Base-by-base conservation (phyloP, 2,113 vertebrate species). In the Cavia aperea region DNA sequence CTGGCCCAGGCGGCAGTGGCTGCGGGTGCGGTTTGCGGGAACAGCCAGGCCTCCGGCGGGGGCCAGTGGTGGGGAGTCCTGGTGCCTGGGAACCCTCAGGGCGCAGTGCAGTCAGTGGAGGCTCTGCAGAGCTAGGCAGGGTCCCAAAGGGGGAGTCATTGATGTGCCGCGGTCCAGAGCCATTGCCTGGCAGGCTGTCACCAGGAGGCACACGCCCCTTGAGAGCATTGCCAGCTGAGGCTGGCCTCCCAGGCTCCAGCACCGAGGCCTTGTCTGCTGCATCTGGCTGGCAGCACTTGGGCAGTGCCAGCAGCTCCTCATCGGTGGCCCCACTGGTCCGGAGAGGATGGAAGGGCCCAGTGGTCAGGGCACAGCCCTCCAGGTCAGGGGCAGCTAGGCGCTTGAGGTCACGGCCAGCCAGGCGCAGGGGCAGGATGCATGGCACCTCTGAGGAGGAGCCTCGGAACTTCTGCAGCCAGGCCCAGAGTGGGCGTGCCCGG, bases 391-490 rank as follows among this genome's bases (percentile, higher is more conserved):
- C 98, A 54, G 98, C 98, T 84, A 99, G 97, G 90, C 97, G 97
- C 95, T 99, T 99, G 82, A 99, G 98, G 96, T 99, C 99, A 29
- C 98, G 98, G 21, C 98, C 98, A 0, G 97, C 98, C 95, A 99
- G 96, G 89, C 95, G 98, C 0, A 97, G 93, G 0, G 99, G 99
- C 68, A 99, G 97, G 60, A 98, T 97, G 96, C 99, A 99, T 96
- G 98, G 99, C 39, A 99, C 97, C 88, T 99, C 98, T 0, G 99
- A 99, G 24, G 99, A 99, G 1, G 99, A 99, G 5, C 99, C 99
- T 83, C 99, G 99, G 95, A 99, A 99, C 92, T 98, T 98, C 94
- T 98, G 98, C 93, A 99, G 99, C 99, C 99, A 99, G 88, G 98
- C 98, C 99, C 99, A 99, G 95, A 99, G 98, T 0, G 98, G 98